Evolutionary conservation across 2,888 invertebrate genomes (phyloP), one percentile per base, ranked within the genome.

Genomic region (Sminthurinus aureus): DNA sequence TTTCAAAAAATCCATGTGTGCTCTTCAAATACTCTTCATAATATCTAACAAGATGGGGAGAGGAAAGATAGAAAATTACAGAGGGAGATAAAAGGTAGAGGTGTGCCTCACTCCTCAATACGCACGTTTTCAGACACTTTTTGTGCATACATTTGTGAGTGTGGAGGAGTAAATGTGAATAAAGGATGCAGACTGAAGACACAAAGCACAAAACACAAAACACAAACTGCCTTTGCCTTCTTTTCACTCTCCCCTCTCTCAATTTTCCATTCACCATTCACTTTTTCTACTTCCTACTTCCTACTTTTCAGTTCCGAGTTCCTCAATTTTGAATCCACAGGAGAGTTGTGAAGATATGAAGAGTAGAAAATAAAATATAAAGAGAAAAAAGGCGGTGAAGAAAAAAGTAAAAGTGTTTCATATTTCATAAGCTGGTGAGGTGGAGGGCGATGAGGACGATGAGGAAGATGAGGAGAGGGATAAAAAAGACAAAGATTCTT

Each of bases 341-440:
- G 58, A 58, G 58, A 58, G 15, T 58, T 58, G 13, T 58, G 1
- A 15, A 58, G 18, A 58, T 13, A 58, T 15, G 18, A 58, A 11
- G 58, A 58, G 9, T 15, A 58, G 9, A 58, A 18, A 58, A 58
- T 15, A 58, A 58, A 58, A 18, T 58, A 6, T 12, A 71, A 26
- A 71, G 24, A 26, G 26, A 71, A 24, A 71, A 71, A 71, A 24
- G 24, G 71, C 8, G 24, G 13, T 20, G n/a, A 22, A 24, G 4
- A 2, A 20, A 9, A 22, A 71, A 71, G 71, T 69, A 69, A 69
- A 71, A 71, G 71, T 71, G 71, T 71, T 71, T 71, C 71, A 71
- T 71, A 71, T 71, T 71, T 71, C 71, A 71, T 71, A 71, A 71
- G 71, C 71, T n/a, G 4, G 24, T 24, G 20, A 76, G 76, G n/a